Conservation (phyloP, 2,113 vertebrate genomes). For the Oenanthe oenanthe region DNA sequence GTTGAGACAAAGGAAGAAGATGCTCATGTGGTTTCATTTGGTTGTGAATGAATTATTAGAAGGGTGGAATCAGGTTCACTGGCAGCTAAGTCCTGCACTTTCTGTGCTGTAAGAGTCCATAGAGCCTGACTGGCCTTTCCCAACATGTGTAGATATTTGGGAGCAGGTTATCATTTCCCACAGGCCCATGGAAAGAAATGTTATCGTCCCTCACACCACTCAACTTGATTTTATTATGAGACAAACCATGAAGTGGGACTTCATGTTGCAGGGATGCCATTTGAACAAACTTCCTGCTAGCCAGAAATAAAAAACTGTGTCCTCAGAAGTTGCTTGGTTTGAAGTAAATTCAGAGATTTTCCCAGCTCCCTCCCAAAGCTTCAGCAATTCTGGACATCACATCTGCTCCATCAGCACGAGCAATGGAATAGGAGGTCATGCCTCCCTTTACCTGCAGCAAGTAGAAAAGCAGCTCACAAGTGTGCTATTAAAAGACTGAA, state of each 20-base stretch:
- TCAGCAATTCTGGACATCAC: background rate
- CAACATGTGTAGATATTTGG: accelerated
- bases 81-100: background rate
- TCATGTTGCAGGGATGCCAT: background rate
- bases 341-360: background rate
- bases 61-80: background rate
- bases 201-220: background rate
- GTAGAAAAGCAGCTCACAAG: background rate
- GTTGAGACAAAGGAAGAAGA: background rate
- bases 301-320: background rate
- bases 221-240: background rate
- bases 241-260: background rate
- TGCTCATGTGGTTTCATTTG: background rate
- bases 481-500: background rate
- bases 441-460: conserved; percentile 10
- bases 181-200: background rate
- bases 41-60: background rate
- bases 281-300: accelerated
- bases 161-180: background rate
- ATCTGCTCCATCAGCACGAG: background rate
- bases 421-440: accelerated
- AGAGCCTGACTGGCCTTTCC: background rate
- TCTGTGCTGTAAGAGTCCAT: background rate
- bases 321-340: background rate
- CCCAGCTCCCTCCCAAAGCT: background rate